Evolutionary conservation across 2,113 vertebrate species (phyloP).

Genomic region (Centrocercus urophasianus): DNA sequence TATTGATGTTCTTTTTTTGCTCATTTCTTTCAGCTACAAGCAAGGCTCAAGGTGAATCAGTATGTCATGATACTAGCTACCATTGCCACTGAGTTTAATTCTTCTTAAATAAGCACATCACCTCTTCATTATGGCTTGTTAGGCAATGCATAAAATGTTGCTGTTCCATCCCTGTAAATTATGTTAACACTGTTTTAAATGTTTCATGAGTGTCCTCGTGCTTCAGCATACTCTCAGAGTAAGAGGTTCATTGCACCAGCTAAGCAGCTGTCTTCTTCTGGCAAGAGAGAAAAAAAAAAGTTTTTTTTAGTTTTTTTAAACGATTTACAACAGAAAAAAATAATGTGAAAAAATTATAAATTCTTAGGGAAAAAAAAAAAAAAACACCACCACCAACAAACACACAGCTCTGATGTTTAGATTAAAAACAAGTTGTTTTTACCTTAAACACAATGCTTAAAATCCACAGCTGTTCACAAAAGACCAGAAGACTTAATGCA

Average conservation of each 20-base stretch:
- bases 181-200: background rate
- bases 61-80: background rate
- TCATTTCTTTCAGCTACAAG: background rate
- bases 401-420: constrained; percentile 7
- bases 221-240: background rate
- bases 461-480: constrained; percentile 59
- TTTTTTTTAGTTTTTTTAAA: background rate
- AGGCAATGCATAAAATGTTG: background rate
- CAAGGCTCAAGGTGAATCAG: background rate
- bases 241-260: background rate
- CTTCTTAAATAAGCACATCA: background rate
- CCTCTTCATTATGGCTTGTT: background rate
- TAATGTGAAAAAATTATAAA: background rate
- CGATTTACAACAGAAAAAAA: background rate
- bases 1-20: background rate
- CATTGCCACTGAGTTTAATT: background rate
- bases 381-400: background rate
- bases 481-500: background rate
- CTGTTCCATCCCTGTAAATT: background rate
- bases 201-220: background rate
- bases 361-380: background rate
- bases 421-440: constrained; percentile 52
- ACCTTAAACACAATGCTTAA: background rate
- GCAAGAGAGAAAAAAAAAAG: background rate
- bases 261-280: background rate